A percentile compares a stretch with the other conserved stretches of the same genome.
Evolutionary conservation across 2,888 invertebrate genomes (phyloP).

Genomic region (Pristionchus entomophagus): DNA sequence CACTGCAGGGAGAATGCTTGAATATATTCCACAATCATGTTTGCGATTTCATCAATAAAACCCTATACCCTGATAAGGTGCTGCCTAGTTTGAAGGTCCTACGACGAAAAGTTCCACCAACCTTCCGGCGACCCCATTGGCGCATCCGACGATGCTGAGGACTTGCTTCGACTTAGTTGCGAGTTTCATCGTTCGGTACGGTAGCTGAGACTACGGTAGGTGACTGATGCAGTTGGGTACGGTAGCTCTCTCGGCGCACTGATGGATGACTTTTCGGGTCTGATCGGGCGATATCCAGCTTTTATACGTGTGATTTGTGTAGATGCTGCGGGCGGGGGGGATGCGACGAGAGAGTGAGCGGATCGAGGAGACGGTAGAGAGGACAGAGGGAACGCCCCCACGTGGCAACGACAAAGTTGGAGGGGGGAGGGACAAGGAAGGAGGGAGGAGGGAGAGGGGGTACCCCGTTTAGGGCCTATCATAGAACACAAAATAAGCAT

Average conservation of each 20-base stretch:
- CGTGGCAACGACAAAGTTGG: constrained; percentile 41
- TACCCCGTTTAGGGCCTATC: constrained; percentile 1
- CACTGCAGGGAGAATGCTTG: neutral
- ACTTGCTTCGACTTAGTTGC: constrained; percentile 51
- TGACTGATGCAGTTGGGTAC: neutral
- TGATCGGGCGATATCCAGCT: constrained; percentile 24
- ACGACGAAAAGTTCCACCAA: too few relatives aligned
- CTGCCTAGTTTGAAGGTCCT: too few relatives aligned
- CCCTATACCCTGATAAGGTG: too few relatives aligned
- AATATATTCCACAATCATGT: too few relatives aligned
- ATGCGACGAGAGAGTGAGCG: neutral
- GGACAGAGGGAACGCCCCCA: constrained; percentile 24
- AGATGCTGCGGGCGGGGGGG: constrained; percentile 14
- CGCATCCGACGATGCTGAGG: constrained; percentile 66
- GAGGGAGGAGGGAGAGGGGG: neutral
- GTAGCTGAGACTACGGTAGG: neutral
- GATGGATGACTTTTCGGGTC: neutral
- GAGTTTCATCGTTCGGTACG: neutral
- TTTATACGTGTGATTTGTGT: neutral
- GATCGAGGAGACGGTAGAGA: neutral
- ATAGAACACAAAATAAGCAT: neutral
- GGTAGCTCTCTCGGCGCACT: neutral
- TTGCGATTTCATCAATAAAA: too few relatives aligned
- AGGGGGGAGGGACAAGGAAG: neutral
- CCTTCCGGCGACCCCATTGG: constrained; percentile 69